Conservation (phyloP, 2,888 invertebrate species). For the Automeris io region DNA sequence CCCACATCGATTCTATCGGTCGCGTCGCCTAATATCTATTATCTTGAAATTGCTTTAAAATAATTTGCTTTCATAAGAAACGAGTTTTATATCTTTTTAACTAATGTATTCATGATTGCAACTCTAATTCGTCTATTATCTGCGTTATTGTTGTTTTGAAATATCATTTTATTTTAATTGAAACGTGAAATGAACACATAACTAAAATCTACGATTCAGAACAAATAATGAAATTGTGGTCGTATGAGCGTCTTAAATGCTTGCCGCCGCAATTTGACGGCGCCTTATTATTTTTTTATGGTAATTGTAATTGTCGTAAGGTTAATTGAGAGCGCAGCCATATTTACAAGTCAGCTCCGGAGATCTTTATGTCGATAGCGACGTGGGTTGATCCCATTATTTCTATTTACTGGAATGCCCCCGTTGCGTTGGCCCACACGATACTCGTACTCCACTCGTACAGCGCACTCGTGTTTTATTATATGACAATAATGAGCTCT, state of each 20-base stretch:
- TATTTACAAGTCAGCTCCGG: slow-evolving; percentile 47
- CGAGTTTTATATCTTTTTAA: slow-evolving; percentile 12
- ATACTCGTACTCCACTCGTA: too few species aligned
- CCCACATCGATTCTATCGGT: slow-evolving; percentile 40
- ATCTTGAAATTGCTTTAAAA: slow-evolving; percentile 51
- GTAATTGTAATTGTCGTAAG: slow-evolving; percentile 62
- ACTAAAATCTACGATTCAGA: slow-evolving; percentile 32
- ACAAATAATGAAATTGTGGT: slow-evolving; percentile 29
- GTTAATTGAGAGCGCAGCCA: slow-evolving; percentile 62
- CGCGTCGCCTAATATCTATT: slow-evolving; percentile 47
- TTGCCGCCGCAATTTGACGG: slow-evolving; percentile 47
- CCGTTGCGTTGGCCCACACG: slow-evolving; percentile 22
- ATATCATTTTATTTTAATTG: slow-evolving; percentile 7
- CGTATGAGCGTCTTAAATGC: slow-evolving; percentile 36
- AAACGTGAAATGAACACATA: slow-evolving; percentile 16
- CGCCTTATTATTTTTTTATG: slow-evolving; percentile 67
- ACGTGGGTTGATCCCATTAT: slow-evolving; percentile 41
- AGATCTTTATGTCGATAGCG: slow-evolving; percentile 48
- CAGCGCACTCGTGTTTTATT: too few species aligned
- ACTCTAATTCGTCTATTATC: slow-evolving; percentile 8
- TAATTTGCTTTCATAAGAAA: slow-evolving; percentile 19
- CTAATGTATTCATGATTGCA: slow-evolving; percentile 18
- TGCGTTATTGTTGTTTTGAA: neutral
- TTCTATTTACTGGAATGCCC: slow-evolving; percentile 51
- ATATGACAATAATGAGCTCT: too few species aligned